A percentile compares a stretch with the other conserved stretches of the same genome.
These are phyloP conservation scores for Slavum lentiscoides DNA, from an alignment of 2,888 invertebrate genomes.

Conservation along the genomic window DNA sequence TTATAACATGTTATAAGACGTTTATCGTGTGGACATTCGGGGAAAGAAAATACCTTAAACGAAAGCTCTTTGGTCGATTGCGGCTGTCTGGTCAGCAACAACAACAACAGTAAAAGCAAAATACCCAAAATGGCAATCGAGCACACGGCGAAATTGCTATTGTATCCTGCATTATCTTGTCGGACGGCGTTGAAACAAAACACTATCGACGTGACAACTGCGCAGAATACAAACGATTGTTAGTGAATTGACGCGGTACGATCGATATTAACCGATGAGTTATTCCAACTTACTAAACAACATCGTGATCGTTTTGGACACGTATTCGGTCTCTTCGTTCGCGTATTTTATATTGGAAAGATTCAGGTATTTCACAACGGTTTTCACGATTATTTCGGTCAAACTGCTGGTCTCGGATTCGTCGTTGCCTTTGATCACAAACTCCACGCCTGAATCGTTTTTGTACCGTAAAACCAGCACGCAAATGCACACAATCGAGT, in stretches of 20 bases:
- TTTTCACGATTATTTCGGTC: constrained; percentile 4
- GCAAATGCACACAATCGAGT: constrained; percentile 88
- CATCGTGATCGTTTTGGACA: constrained; percentile 22
- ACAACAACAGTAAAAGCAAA: background rate
- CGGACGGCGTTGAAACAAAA: constrained; percentile 19
- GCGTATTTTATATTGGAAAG: constrained; percentile 72
- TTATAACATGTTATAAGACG: no score
- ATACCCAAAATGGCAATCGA: background rate
- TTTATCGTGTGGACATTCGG: no score
- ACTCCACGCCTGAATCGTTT: constrained; percentile 38
- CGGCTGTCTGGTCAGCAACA: constrained; percentile 34
- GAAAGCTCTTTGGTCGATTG: constrained; percentile 48
- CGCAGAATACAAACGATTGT: background rate
- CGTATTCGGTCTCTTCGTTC: constrained; percentile 66
- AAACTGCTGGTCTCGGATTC: background rate
- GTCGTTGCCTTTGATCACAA: constrained; percentile 24
- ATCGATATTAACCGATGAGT: no score
- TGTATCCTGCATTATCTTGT: background rate
- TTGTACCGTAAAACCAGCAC: constrained; percentile 80
- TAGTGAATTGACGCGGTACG: no score
- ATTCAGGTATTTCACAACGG: constrained; percentile 66
- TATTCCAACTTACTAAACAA: constrained; percentile 4
- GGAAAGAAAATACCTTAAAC: constrained; percentile 18
- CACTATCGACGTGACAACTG: background rate
- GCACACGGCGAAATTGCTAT: background rate